Conservation (phyloP, 2,888 invertebrate genomes). For the Noctua comes region DNA sequence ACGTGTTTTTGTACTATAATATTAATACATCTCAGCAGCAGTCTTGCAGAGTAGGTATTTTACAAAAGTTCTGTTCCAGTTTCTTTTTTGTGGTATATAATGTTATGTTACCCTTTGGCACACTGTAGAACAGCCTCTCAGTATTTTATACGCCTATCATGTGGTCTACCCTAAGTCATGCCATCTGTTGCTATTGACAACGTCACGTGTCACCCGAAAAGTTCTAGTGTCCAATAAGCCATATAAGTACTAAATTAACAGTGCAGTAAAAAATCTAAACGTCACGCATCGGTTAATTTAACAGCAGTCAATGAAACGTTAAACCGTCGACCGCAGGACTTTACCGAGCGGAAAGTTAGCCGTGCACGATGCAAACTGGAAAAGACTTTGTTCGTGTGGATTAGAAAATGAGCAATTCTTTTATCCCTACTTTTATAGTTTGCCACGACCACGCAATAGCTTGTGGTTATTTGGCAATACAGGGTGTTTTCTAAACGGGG, state of each 20-base stretch:
- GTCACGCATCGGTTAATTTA: slow-evolving; percentile 7
- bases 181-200: background rate
- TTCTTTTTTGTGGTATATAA: too few species aligned
- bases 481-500: too few species aligned
- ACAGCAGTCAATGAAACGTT: slow-evolving; percentile 9
- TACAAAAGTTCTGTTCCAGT: too few species aligned
- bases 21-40: too few species aligned
- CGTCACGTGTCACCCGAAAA: background rate
- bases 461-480: background rate
- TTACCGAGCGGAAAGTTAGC: slow-evolving; percentile 30
- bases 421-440: background rate
- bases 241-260: background rate
- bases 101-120: too few species aligned
- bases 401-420: background rate
- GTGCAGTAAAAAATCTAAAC: background rate
- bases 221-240: background rate
- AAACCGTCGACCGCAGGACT: slow-evolving; percentile 28
- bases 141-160: background rate
- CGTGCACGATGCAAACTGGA: background rate
- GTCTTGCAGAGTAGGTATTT: too few species aligned
- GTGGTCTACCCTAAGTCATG: background rate
- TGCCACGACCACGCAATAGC: background rate
- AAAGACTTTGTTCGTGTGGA: background rate
- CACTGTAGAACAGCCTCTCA: background rate
- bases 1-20: too few species aligned